Evolutionary conservation across 2,888 invertebrate genomes (phyloP), one percentile per base, ranked within the genome.

Genomic region (Epistrophe eligans): DNA sequence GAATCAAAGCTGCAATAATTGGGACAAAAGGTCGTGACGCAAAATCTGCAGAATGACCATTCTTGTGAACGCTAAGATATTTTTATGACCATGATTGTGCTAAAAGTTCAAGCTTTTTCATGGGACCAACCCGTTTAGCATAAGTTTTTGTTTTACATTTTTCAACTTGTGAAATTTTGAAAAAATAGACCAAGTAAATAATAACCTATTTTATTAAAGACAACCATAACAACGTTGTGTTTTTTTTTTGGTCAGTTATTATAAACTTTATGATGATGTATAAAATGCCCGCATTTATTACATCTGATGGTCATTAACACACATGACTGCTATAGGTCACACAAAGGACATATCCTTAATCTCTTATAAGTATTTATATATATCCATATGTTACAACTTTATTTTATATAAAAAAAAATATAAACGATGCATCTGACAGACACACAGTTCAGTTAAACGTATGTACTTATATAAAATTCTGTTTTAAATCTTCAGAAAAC

Each of bases 401-500:
- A 66, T 66, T 15, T 43, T 43, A 28, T 45, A 17, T 45, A 17
- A 48, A 15, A 10, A 28, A 15, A 17, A 24, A 3, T 24, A 24
- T 24, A 17, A 17, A 43, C 24, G 32, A 24, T 43, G 62, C 8
- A 35, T 35, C 35, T 0, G 9, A 1, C 35, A 35, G 35, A 3
- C 28, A 9, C 6, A 28, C 7, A 17, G 48, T 32, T 35, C 7
- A 17, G 48, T 32, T 35, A 32, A 66, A 66, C 15, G 40, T 32
- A 48, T 45, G 17, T 11, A 48, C 17, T 2, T n/a, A 13, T 24
- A 28, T 11, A n/a, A 43, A 64, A 28, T 50, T 50, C 48, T 32
- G 67, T 50, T 52, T 67, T 15, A 70, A 76, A 76, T 62, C 70
- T 64, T 76, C 19, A 60, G 17, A 74, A 55, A 38, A 67, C 40